These are phyloP conservation scores for Avahi laniger DNA, from an alignment of 2,797 vertebrate species.

Conservation along the genomic window DNA sequence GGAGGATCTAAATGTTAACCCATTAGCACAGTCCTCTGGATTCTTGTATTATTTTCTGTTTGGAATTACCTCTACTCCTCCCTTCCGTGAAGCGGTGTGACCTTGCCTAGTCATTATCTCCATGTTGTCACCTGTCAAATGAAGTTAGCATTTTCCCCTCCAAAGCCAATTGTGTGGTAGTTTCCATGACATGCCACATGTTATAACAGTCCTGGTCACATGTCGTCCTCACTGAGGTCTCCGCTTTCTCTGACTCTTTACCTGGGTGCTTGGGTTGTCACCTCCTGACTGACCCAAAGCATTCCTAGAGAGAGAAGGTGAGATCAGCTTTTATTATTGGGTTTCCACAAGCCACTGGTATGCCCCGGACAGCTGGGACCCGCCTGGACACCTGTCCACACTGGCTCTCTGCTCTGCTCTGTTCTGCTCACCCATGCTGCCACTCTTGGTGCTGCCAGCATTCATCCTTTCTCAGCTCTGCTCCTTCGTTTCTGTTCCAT, in stretches of 20 bases:
- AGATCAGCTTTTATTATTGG: neutral
- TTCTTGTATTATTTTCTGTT: neutral
- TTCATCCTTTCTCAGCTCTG: neutral
- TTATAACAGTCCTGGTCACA: neutral
- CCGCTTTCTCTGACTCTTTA: neutral
- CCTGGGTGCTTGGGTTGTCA: neutral
- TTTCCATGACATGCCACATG: neutral
- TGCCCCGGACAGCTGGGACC: neutral
- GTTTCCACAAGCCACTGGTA: neutral
- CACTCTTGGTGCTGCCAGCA: neutral
- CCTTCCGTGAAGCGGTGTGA: neutral
- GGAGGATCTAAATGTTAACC: neutral
- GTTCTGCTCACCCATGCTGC: neutral
- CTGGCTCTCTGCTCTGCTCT: neutral
- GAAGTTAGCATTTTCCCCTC: neutral
- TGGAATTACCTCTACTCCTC: neutral
- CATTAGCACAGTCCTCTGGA: neutral
- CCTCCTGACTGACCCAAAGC: neutral
- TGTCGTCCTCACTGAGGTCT: neutral
- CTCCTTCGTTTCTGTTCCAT: neutral
- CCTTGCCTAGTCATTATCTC: neutral
- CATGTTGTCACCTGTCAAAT: neutral
- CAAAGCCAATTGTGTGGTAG: neutral
- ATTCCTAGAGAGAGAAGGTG: slow-evolving; percentile 23
- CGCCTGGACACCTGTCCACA: neutral